phyloP scores from a whole-genome alignment of 2,888 invertebrate species.

The Sicus ferrugineus region DNA sequence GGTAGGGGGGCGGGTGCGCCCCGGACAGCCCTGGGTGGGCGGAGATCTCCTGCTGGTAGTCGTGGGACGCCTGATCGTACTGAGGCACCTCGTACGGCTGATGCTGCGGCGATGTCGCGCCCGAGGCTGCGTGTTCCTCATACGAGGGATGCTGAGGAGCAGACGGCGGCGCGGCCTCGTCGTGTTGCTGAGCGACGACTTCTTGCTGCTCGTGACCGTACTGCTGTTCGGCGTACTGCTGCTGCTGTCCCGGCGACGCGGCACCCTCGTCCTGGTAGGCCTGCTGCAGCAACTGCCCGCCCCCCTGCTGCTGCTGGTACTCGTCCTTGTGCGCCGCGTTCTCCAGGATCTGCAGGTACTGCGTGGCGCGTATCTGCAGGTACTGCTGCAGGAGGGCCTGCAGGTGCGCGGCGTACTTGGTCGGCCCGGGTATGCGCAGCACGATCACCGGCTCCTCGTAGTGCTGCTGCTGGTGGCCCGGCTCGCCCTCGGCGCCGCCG shows the following conservation, averaged over 20 bases:
- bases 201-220: too few relatives aligned
- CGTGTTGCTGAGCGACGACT: too few relatives aligned
- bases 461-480: background rate
- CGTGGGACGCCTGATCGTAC: slow-evolving; percentile 15
- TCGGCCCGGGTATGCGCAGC: slow-evolving; percentile 61
- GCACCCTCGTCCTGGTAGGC: slow-evolving; percentile 1
- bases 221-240: slow-evolving; percentile 34
- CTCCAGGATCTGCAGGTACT: slow-evolving; percentile 60
- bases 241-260: slow-evolving; percentile 31
- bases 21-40: slow-evolving; percentile 44
- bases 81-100: slow-evolving; percentile 31
- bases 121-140: slow-evolving; percentile 26
- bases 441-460: slow-evolving; percentile 63
- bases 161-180: too few relatives aligned
- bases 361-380: slow-evolving; percentile 62
- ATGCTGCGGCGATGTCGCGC: slow-evolving; percentile 17
- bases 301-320: slow-evolving; percentile 37
- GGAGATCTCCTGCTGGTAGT: slow-evolving; percentile 32
- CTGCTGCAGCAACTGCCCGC: slow-evolving; percentile 38
- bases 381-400: slow-evolving; percentile 63
- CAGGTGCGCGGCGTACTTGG: slow-evolving; percentile 63
- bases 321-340: slow-evolving; percentile 57
- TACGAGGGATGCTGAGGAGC: too few relatives aligned
- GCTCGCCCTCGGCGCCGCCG: background rate
- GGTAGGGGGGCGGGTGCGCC: slow-evolving; percentile 49